These are phyloP conservation scores for Apis florea DNA, from an alignment of 1,140 invertebrate genomes.

Conservation along the genomic window DNA sequence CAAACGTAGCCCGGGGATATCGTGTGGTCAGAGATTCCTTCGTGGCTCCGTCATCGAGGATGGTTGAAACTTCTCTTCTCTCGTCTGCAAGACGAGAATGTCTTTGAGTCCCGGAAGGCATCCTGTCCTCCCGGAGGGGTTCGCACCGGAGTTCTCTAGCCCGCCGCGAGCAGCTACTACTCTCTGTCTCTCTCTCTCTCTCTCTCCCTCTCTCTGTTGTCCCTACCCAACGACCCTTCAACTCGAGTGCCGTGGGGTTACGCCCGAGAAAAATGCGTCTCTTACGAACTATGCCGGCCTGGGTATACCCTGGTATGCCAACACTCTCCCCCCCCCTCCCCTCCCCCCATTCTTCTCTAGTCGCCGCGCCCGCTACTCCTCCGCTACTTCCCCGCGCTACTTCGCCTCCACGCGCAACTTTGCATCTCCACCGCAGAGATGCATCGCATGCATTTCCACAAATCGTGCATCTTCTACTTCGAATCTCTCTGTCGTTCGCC, in stretches of 20 bases:
- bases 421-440: background rate
- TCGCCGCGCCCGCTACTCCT: background rate
- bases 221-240: conserved; percentile 31
- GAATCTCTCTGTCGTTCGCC: background rate
- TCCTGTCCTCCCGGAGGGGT: conserved; percentile 50
- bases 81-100: conserved; percentile 78
- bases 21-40: conserved; percentile 78
- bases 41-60: conserved; percentile 63
- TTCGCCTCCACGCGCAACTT: background rate
- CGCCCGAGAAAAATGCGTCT: conserved; percentile 66
- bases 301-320: conserved; percentile 63
- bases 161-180: conserved; percentile 27
- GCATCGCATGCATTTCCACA: background rate
- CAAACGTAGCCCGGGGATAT: conserved; percentile 72
- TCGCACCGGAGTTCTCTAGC: conserved; percentile 30
- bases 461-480: background rate
- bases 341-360: background rate
- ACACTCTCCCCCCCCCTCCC: conserved; percentile 26
- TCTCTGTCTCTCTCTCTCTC: no score
- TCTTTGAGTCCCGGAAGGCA: conserved; percentile 78
- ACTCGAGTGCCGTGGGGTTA: conserved; percentile 48
- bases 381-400: background rate
- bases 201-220: no score
- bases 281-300: conserved; percentile 60
- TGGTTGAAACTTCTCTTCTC: conserved; percentile 75